Base-by-base conservation (phyloP, 2,797 vertebrate species). In the Saxicola maurus region DNA sequence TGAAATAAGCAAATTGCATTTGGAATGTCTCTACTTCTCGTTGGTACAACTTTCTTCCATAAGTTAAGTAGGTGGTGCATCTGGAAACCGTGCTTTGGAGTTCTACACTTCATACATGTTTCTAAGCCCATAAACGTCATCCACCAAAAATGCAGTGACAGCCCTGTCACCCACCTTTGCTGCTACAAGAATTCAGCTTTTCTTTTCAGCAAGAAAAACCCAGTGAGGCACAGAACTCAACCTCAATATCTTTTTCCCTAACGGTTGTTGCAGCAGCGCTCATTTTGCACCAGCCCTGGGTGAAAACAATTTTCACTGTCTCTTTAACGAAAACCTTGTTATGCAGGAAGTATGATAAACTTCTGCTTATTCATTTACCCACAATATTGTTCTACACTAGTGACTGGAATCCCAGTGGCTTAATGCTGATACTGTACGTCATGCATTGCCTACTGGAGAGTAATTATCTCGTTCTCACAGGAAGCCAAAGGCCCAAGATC, bases 331-430 rank as follows among this genome's bases (percentile, higher is more conserved):
- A 92, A 94, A 69, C 82, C 69, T 89, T 83, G 92, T 91, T 90
- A 71, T 88, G 89, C 95, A 93, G 94, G 94, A 96, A 95, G 93
- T 80, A 61, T 85, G 92, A 96, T 94, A 96, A 94, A 94, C 84
- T 96, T 91, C 87, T 94, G 95, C 90, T 94, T 94, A 95, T 95
- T 96, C 96, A 91, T 96, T 95, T 96, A 94, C 89, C 92, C 95
- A 94, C 92, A 94, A 89, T 88, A 95, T 91, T 93, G 94, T 94
- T 95, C 92, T 95, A 84, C 89, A 64, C 77, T 94, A 31, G 87
- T 62, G 82, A 90, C 80, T 94, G 91, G 92, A 89, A 93, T 95
- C 96, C 93, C 95, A 89, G 90, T 79, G 93, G 95, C 53, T 95
- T 86, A 95, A 83, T 13, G 62, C 86, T 82, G 90, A 95, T 90